phyloP scores from a whole-genome alignment of 2,113 vertebrate genomes.

The Columba livia region DNA sequence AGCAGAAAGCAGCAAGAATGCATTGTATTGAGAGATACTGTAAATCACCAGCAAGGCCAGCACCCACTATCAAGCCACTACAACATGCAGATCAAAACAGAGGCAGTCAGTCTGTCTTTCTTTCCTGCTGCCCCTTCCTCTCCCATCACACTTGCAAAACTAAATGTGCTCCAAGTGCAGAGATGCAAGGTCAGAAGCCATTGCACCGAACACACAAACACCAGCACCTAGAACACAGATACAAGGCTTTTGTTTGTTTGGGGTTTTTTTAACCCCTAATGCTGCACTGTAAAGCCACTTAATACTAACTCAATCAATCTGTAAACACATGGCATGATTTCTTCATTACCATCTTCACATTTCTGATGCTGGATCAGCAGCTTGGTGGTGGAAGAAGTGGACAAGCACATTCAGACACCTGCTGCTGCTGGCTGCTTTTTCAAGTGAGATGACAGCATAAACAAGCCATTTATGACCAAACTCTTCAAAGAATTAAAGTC shows the following conservation, averaged over 20 bases:
- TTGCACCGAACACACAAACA: background rate
- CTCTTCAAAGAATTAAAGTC: slow-evolving; percentile 32
- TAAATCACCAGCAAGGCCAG: background rate
- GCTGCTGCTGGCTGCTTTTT: background rate
- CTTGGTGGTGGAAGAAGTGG: background rate
- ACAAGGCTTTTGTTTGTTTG: fast-evolving
- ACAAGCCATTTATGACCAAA: background rate
- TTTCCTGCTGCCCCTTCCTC: background rate
- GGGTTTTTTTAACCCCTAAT: background rate
- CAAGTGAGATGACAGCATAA: background rate
- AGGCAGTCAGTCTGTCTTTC: no score
- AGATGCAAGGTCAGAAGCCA: background rate
- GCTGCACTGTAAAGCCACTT: background rate
- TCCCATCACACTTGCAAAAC: background rate
- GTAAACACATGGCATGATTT: background rate
- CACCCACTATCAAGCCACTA: fast-evolving
- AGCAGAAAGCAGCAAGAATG: background rate
- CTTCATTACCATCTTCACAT: background rate
- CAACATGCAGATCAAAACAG: background rate
- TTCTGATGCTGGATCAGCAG: background rate
- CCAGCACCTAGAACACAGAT: background rate
- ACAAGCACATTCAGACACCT: background rate
- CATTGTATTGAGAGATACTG: background rate
- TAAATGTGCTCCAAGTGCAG: background rate
- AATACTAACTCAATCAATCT: no score